phyloP scores from a whole-genome alignment of 2,113 vertebrate genomes.

The Pholis gunnellus region DNA sequence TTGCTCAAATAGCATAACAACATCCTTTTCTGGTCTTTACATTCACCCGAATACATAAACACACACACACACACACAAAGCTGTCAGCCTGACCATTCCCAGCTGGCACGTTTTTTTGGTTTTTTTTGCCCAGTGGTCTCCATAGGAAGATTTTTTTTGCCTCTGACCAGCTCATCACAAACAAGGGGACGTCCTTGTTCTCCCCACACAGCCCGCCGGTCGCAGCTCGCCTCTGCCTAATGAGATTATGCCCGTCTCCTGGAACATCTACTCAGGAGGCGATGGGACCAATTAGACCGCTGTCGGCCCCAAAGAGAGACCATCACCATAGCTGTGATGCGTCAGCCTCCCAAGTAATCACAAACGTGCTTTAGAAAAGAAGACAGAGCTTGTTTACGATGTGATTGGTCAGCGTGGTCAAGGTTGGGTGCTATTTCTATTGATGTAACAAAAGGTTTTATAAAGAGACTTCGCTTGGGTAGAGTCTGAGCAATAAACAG shows the following conservation, averaged over 20 bases:
- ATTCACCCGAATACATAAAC: constrained; percentile 15
- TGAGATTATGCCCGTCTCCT: constrained; percentile 79
- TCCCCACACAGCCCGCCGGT: constrained; percentile 41
- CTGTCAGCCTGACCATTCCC: constrained; percentile 40
- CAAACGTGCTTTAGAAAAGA: constrained; percentile 44
- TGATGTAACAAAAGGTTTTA: constrained; percentile 40
- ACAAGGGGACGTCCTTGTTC: constrained; percentile 41
- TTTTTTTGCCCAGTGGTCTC: constrained; percentile 41
- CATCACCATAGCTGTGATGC: constrained; percentile 66
- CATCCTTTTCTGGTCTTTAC: constrained; percentile 21
- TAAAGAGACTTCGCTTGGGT: constrained; percentile 30
- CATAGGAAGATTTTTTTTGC: constrained; percentile 47
- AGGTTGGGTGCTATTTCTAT: constrained; percentile 50
- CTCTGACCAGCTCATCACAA: constrained; percentile 44
- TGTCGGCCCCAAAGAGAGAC: constrained; percentile 76
- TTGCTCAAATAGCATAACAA: constrained; percentile 4
- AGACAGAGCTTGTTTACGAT: constrained; percentile 51
- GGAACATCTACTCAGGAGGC: constrained; percentile 79
- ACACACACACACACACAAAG: constrained; percentile 20
- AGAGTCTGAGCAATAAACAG: constrained; percentile 44
- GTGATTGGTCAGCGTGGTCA: constrained; percentile 54
- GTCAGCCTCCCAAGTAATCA: constrained; percentile 60
- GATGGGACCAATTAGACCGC: constrained; percentile 83
- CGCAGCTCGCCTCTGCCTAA: constrained; percentile 70
- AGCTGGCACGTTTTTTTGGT: too few relatives aligned